phyloP scores from a whole-genome alignment of 2,888 invertebrate genomes.

The Galeruca laticollis region DNA sequence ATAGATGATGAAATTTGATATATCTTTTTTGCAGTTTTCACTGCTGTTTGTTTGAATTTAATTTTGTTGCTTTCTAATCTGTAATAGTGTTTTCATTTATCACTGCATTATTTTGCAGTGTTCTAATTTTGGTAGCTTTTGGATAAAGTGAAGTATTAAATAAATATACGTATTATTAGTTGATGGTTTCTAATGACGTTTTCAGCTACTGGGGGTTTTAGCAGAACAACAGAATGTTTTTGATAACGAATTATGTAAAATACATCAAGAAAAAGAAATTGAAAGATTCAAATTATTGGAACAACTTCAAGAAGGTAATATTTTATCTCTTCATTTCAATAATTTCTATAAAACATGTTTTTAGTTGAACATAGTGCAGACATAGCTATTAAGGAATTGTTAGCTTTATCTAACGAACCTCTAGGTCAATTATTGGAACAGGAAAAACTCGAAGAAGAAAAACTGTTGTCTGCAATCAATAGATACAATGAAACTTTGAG shows the following conservation, averaged over 20 bases:
- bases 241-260: conserved; percentile 76
- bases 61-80: too few species aligned
- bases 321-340: not conserved
- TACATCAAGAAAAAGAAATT: conserved; percentile 76
- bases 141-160: not conserved
- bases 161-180: not conserved
- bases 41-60: too few species aligned
- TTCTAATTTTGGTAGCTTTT: not conserved
- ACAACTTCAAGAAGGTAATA: conserved; percentile 71
- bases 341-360: conserved; percentile 44
- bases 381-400: conserved; percentile 75
- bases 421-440: conserved; percentile 75
- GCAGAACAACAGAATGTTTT: conserved; percentile 75
- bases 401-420: conserved; percentile 74
- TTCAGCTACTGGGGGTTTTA: conserved; percentile 70
- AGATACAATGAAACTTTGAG: conserved; percentile 71
- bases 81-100: too few species aligned
- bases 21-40: too few species aligned
- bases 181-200: conserved; percentile 14
- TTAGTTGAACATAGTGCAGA: conserved; percentile 76
- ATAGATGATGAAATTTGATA: too few species aligned
- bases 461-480: conserved; percentile 72
- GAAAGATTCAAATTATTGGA: conserved; percentile 73
- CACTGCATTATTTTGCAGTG: too few species aligned
- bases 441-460: conserved; percentile 77